Conservation (phyloP, 2,888 invertebrate species). For the Rhagium mordax region DNA sequence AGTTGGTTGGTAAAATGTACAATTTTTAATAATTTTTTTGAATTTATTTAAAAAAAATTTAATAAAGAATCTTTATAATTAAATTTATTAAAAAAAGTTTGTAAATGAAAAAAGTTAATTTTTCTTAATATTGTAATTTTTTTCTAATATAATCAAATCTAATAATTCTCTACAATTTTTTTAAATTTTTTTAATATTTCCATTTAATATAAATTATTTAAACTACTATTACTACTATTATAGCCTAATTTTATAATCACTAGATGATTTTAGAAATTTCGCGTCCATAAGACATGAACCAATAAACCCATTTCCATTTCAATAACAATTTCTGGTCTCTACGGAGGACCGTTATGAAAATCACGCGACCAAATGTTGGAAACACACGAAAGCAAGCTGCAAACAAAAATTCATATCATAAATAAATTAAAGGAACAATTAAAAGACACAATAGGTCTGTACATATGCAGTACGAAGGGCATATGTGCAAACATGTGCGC, state of each 20-base stretch:
- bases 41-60: too few species aligned
- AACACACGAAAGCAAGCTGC: slow-evolving; percentile 59
- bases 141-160: too few species aligned
- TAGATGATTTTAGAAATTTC: background rate
- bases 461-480: slow-evolving; percentile 64
- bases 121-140: too few species aligned
- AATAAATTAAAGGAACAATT: slow-evolving; percentile 70
- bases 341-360: slow-evolving; percentile 29
- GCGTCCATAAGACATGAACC: background rate
- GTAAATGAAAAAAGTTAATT: too few species aligned
- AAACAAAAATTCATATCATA: slow-evolving; percentile 66
- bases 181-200: background rate
- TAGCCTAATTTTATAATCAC: background rate
- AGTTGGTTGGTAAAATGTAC: too few species aligned
- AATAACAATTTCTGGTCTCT: too few species aligned
- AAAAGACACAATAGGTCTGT: slow-evolving; percentile 65
- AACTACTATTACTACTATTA: background rate
- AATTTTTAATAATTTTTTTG: too few species aligned
- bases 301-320: background rate
- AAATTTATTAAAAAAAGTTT: too few species aligned
- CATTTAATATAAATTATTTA: background rate
- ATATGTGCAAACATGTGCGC: slow-evolving; percentile 71
- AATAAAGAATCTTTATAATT: too few species aligned
- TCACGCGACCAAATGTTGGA: slow-evolving; percentile 37
- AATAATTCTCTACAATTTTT: too few species aligned